These are phyloP conservation scores for Phaedon cochleariae DNA, from an alignment of 2,888 invertebrate species.

Conservation along the genomic window DNA sequence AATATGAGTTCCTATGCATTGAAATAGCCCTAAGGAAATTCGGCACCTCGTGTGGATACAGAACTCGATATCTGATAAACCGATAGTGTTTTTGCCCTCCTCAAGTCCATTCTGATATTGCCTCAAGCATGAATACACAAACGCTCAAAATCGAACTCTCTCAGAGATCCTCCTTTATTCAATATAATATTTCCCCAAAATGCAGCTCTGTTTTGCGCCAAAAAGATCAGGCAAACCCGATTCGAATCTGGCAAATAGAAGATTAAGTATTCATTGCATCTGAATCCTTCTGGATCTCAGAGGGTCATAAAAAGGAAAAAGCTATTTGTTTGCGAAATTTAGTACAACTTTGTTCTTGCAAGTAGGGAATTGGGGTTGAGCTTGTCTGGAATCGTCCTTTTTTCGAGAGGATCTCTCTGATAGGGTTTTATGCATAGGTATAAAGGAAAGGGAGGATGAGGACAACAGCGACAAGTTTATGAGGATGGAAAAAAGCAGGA, in stretches of 20 bases:
- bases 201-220: slow-evolving; percentile 41
- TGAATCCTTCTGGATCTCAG: slow-evolving; percentile 41
- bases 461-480: neutral
- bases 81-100: neutral
- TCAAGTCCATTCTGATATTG: slow-evolving; percentile 19
- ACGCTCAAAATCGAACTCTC: slow-evolving; percentile 27
- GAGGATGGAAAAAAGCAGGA: no score
- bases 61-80: neutral
- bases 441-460: neutral
- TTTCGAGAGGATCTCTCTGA: slow-evolving; percentile 15
- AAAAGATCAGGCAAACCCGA: slow-evolving; percentile 49
- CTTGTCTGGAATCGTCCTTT: slow-evolving; percentile 8
- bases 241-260: slow-evolving; percentile 50
- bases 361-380: slow-evolving; percentile 20
- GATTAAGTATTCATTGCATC: slow-evolving; percentile 52
- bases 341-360: slow-evolving; percentile 38
- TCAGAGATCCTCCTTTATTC: no score
- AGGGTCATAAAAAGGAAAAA: slow-evolving; percentile 44
- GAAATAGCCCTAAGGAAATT: neutral
- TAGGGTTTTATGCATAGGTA: slow-evolving; percentile 14
- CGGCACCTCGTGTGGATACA: neutral
- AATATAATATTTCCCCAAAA: no score
- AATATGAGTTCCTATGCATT: neutral
- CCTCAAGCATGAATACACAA: slow-evolving; percentile 36
- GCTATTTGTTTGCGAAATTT: slow-evolving; percentile 46